Evolutionary conservation across 2,888 invertebrate genomes (phyloP).

Genomic region (Ctenicera cuprea): DNA sequence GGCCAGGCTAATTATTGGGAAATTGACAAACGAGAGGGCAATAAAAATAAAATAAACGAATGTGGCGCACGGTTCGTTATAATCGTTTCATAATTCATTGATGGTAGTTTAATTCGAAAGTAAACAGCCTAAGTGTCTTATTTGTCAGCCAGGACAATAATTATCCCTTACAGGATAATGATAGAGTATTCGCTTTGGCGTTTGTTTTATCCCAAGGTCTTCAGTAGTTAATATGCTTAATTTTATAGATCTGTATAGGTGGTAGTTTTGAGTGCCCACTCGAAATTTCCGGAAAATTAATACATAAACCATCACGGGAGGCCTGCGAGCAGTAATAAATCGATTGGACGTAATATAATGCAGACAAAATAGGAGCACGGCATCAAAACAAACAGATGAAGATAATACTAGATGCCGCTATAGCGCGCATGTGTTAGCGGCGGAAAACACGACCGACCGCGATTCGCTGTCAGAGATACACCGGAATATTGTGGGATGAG

Average conservation of each 20-base stretch:
- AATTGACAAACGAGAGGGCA: slow-evolving; percentile 34
- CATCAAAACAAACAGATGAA: slow-evolving; percentile 23
- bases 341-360: background rate
- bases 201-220: slow-evolving; percentile 39
- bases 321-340: background rate
- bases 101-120: slow-evolving; percentile 58
- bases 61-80: slow-evolving; percentile 43
- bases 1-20: slow-evolving; percentile 6
- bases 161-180: slow-evolving; percentile 50
- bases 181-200: slow-evolving; percentile 38
- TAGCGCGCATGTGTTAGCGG: slow-evolving; percentile 48
- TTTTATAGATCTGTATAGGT: slow-evolving; percentile 2
- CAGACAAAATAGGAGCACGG: slow-evolving; percentile 8
- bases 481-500: slow-evolving; percentile 58
- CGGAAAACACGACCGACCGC: slow-evolving; percentile 34
- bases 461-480: slow-evolving; percentile 58
- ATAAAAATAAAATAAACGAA: slow-evolving; percentile 31
- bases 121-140: slow-evolving; percentile 56
- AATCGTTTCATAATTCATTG: slow-evolving; percentile 59
- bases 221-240: slow-evolving; percentile 10
- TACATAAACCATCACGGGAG: too few species aligned
- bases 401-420: background rate
- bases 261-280: background rate
- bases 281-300: background rate
- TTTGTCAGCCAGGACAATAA: slow-evolving; percentile 53